Percentiles rank a stretch among this genome's conserved stretches.
These are phyloP conservation scores for Strix occidentalis DNA, from an alignment of 2,797 vertebrate species.

Conservation along the genomic window DNA sequence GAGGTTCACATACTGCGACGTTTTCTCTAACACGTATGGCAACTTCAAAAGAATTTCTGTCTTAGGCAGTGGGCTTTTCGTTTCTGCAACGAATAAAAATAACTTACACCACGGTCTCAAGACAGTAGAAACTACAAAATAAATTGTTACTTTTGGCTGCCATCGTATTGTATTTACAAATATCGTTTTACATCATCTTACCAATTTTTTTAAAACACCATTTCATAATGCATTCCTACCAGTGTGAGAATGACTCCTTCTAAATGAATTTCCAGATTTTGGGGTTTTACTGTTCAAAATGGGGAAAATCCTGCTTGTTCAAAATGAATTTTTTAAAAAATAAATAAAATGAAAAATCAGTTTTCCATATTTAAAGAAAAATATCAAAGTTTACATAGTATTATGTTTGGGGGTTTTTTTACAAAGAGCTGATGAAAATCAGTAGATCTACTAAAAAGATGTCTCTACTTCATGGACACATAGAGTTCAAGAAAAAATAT, in stretches of 20 bases:
- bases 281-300: neutral
- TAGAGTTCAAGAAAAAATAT: neutral
- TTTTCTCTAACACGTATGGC: neutral
- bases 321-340: neutral
- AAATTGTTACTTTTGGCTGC: neutral
- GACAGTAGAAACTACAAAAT: neutral
- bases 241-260: neutral
- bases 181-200: neutral
- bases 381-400: neutral
- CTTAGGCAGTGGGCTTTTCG: neutral
- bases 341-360: neutral
- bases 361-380: neutral
- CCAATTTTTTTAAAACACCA: neutral
- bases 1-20: fast-evolving
- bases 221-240: neutral
- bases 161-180: neutral
- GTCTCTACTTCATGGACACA: neutral
- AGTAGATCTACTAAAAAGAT: neutral
- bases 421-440: neutral
- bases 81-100: neutral
- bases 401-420: neutral
- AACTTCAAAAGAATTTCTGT: neutral
- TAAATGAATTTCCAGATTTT: neutral
- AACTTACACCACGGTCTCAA: neutral
- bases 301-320: neutral